phyloP scores from a whole-genome alignment of 2,113 vertebrate genomes.

The Quiscalus mexicanus region DNA sequence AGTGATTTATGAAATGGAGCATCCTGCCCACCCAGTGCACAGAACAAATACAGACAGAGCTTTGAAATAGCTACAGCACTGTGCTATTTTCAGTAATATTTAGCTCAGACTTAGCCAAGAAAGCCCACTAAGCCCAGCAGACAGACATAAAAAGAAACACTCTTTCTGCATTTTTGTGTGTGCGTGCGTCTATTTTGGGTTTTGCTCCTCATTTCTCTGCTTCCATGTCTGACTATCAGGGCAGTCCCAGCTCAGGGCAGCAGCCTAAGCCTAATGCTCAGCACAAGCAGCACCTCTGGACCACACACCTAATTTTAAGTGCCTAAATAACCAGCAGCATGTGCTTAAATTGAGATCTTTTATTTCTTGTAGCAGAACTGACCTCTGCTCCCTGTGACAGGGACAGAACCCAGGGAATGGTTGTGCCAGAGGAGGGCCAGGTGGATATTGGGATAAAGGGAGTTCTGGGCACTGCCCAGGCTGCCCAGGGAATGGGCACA shows the following conservation, averaged over 20 bases:
- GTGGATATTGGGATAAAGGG: not conserved
- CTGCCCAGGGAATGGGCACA: not conserved
- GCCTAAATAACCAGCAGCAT: not conserved
- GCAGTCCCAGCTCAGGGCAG: not conserved
- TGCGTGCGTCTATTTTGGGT: constrained; percentile 18
- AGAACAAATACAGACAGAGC: constrained; percentile 59
- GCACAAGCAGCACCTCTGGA: not conserved
- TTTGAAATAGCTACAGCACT: constrained; percentile 63
- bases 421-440: not conserved
- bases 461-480: too few species aligned
- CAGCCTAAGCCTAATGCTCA: not conserved
- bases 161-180: constrained; percentile 48
- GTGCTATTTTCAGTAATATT: constrained; percentile 63
- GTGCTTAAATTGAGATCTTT: not conserved
- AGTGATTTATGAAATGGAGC: constrained; percentile 68
- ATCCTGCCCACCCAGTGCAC: constrained; percentile 69
- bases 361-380: not conserved
- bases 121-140: constrained; percentile 54
- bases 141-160: constrained; percentile 61
- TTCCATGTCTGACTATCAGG: not conserved
- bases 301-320: not conserved
- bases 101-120: constrained; percentile 58
- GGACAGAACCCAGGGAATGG: not conserved
- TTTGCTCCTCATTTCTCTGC: constrained; percentile 6
- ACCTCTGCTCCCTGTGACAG: not conserved